Conservation (phyloP, 2,888 invertebrate species). For the Parnassius apollo region DNA sequence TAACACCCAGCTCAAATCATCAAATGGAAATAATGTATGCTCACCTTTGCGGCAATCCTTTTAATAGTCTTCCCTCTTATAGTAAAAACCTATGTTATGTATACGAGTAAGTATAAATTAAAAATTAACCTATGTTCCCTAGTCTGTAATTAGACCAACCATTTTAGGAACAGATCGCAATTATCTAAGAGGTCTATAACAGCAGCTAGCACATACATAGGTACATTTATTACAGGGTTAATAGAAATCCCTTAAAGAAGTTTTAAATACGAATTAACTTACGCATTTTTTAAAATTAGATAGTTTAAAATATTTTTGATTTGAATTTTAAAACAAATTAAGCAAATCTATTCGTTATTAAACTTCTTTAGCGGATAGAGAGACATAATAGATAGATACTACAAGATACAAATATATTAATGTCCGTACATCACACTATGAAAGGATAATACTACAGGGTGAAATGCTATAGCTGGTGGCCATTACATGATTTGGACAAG, state of each 20-base stretch:
- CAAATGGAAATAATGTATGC: conserved; percentile 45
- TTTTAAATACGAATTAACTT: not conserved
- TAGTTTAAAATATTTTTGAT: too few species aligned
- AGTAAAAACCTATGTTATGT: conserved; percentile 23
- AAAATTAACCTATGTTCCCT: conserved; percentile 41
- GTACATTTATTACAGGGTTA: conserved; percentile 44
- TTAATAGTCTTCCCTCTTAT: conserved; percentile 28
- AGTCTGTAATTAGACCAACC: conserved; percentile 58
- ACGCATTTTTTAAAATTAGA: not conserved
- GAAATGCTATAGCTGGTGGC: conserved; percentile 29
- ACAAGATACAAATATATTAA: conserved; percentile 26
- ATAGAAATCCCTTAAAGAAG: conserved; percentile 34
- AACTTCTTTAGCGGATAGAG: conserved; percentile 35
- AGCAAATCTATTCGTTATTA: not conserved
- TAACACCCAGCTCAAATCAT: conserved; percentile 80
- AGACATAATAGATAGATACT: conserved; percentile 10
- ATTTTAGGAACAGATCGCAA: conserved; percentile 81
- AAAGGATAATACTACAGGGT: conserved; percentile 34
- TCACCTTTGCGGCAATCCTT: conserved; percentile 40
- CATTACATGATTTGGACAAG: not conserved
- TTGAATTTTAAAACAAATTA: too few species aligned
- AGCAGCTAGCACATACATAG: conserved; percentile 46
- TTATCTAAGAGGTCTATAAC: conserved; percentile 42
- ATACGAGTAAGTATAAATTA: conserved; percentile 22
- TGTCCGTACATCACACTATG: conserved; percentile 36